Base-by-base conservation (phyloP, 2,888 invertebrate species). In the Hemicrepidius hirtus region DNA sequence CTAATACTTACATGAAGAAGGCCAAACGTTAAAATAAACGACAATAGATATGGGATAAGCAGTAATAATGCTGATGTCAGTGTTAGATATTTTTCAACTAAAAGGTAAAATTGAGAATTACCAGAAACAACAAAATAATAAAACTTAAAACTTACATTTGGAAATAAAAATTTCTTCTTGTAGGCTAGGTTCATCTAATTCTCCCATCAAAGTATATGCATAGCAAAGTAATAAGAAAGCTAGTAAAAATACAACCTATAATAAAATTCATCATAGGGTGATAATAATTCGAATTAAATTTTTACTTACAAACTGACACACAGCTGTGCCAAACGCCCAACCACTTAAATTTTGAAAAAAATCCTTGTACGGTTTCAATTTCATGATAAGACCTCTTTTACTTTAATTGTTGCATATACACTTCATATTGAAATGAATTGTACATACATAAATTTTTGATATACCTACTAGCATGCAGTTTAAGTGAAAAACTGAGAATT, bases 1-100 rank as follows among this genome's bases (percentile, higher is more conserved):
- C n/a, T 32, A 9, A 16, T 57, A 67, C 67, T 67, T 32, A 67
- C 67, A 16, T 67, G 24, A 7, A 44, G 37, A 28, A 67, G 16
- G 9, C 24, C 67, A 59, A 59, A 41, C 18, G 32, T 57, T n/a
- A 67, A 32, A 32, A 74, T 37, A 18, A 71, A 66, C 1, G 75
- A 74, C n/a, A 78, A 63, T 0, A 73, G 18, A 35, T 74, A 72
- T 16, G 73, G 73, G 16, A 75, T 59, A 13, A 76, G 65, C 55
- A 73, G 63, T 21, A 64, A 71, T 6, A 77, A 12, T 13, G 73
- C 70, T 6, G 67, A 64, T 1, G 75, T 66, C 64, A 76, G 53
- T 41, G 71, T 66, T 5, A 75, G 40, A 44, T 74, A 74, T 64
- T 75, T 78, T 65, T 74, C 69, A 66, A 73, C 75, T 77, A 37